These are phyloP conservation scores for Noctua comes DNA, from an alignment of 2,888 invertebrate genomes.

Conservation along the genomic window DNA sequence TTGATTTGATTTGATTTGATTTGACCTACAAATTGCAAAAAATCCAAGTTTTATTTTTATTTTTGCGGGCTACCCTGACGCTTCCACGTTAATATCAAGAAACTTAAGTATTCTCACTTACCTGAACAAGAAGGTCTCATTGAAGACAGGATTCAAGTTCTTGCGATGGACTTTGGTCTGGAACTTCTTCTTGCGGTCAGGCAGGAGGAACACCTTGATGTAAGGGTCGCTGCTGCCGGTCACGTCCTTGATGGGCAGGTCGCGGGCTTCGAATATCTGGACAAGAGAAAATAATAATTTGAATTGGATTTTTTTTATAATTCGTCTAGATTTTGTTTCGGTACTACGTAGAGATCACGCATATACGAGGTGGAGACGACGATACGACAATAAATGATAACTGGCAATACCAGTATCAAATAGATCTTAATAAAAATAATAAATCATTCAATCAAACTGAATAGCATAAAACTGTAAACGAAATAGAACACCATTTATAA, in stretches of 20 bases:
- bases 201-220: slow-evolving; percentile 95
- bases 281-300: slow-evolving; percentile 36
- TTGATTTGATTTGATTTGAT: too few species aligned
- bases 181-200: slow-evolving; percentile 96
- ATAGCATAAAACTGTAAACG: background rate
- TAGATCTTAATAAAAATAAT: too few species aligned
- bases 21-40: too few species aligned
- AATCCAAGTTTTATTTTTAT: too few species aligned
- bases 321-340: too few species aligned
- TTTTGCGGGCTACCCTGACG: too few species aligned
- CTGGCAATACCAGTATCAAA: background rate
- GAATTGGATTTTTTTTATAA: too few species aligned
- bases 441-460: too few species aligned
- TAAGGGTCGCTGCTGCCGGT: slow-evolving; percentile 97
- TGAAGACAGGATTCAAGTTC: slow-evolving; percentile 95
- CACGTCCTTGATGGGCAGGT: slow-evolving; percentile 95
- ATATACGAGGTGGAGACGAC: background rate
- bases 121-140: slow-evolving; percentile 96
- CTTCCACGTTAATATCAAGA: too few species aligned
- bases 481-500: background rate
- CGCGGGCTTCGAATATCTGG: slow-evolving; percentile 93
- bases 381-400: background rate
- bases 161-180: slow-evolving; percentile 96
- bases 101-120: slow-evolving; percentile 71
- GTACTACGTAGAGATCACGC: too few species aligned